phyloP scores from a whole-genome alignment of 2,888 invertebrate genomes.

The Crocallis elinguaria region DNA sequence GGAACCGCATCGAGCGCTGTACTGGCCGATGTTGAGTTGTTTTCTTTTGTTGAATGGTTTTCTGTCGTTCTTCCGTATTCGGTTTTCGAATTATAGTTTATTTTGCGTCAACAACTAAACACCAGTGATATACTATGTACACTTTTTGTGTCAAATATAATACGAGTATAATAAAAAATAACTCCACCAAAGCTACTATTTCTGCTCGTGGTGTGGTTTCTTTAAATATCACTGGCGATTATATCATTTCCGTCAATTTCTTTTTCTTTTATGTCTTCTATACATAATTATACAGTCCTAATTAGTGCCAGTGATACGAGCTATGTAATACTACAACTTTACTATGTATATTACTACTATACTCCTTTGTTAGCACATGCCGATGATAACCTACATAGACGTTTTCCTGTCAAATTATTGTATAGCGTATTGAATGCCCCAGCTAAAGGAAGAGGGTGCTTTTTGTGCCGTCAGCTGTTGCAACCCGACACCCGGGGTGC shows the following conservation, averaged over 20 bases:
- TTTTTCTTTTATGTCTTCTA: too few species aligned
- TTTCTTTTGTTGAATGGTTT: conserved; percentile 12
- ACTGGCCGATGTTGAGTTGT: conserved; percentile 21
- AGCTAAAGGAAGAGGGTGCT: conserved; percentile 65
- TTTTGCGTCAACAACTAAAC: too few species aligned
- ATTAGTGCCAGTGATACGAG: too few species aligned
- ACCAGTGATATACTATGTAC: too few species aligned
- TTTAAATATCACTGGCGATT: too few species aligned
- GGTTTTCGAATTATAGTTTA: conserved; percentile 6
- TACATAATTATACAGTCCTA: too few species aligned
- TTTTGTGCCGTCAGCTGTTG: conserved; percentile 77
- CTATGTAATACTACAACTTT: background rate
- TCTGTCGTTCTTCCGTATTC: conserved; percentile 8
- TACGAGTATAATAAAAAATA: too few species aligned
- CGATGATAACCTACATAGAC: conserved; percentile 23
- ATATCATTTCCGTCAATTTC: too few species aligned
- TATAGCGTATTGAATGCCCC: conserved; percentile 47
- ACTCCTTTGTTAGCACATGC: conserved; percentile 5
- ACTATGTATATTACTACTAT: background rate
- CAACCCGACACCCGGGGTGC: conserved; percentile 55
- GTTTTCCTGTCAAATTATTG: conserved; percentile 27
- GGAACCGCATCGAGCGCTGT: conserved; percentile 31
- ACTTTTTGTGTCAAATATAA: too few species aligned
- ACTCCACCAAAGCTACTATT: too few species aligned
- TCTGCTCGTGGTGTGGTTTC: too few species aligned